Evolutionary conservation across 1,140 invertebrate species (phyloP).

Genomic region (Goniozus legneri): DNA sequence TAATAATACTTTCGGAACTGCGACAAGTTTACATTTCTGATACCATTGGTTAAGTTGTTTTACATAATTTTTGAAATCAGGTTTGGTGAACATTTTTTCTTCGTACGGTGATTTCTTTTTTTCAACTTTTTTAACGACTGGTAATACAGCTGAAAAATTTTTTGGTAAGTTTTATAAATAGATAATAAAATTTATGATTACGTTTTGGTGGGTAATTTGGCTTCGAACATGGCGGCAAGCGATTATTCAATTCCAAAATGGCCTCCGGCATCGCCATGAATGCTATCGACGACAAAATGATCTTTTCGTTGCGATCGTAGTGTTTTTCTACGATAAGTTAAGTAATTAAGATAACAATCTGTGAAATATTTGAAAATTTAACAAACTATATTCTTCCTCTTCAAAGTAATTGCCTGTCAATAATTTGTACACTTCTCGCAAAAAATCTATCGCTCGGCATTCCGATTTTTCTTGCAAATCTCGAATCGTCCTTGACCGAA

Average conservation of each 20-base stretch:
- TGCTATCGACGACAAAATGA: conserved; percentile 44
- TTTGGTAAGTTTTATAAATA: background rate
- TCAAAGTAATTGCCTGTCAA: conserved; percentile 42
- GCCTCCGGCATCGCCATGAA: conserved; percentile 42
- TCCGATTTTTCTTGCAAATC: conserved; percentile 24
- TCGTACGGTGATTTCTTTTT: conserved; percentile 29
- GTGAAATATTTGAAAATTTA: background rate
- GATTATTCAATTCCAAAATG: conserved; percentile 34
- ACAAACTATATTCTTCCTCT: conserved; percentile 38
- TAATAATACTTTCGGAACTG: conserved; percentile 28
- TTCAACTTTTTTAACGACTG: conserved; percentile 1
- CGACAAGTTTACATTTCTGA: conserved; percentile 11
- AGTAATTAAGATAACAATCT: background rate
- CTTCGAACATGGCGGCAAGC: conserved; percentile 28
- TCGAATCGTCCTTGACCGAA: conserved; percentile 28
- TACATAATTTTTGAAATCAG: conserved; percentile 32
- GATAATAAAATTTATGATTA: conserved; percentile 16
- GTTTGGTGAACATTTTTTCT: conserved; percentile 22
- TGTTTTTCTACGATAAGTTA: conserved; percentile 25
- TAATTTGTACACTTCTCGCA: conserved; percentile 40
- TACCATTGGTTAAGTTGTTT: conserved; percentile 23
- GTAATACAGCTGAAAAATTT: conserved; percentile 18
- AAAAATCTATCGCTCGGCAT: conserved; percentile 33
- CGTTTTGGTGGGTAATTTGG: conserved; percentile 32
- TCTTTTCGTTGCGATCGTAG: conserved; percentile 42